These are phyloP conservation scores for Echiichthys vipera DNA, from an alignment of 2,797 vertebrate genomes.

Conservation along the genomic window DNA sequence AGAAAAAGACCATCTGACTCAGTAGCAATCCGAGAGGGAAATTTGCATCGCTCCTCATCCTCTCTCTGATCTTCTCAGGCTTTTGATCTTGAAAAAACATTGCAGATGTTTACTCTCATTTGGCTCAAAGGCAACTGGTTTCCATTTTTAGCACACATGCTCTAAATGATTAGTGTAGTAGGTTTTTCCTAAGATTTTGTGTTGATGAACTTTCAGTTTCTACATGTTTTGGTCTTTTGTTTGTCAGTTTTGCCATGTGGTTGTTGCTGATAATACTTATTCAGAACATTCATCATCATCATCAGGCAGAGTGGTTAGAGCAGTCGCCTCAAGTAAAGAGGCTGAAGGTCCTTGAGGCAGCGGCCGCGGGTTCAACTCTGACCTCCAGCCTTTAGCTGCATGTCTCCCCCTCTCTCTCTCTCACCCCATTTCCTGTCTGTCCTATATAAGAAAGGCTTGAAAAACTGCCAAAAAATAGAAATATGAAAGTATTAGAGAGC, in stretches of 20 bases:
- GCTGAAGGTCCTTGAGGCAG: too few relatives aligned
- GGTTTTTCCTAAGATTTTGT: neutral
- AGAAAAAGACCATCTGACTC: neutral
- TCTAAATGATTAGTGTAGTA: constrained; percentile 13
- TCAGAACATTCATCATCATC: too few relatives aligned
- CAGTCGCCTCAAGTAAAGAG: too few relatives aligned
- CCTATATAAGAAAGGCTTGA: too few relatives aligned
- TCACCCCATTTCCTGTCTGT: too few relatives aligned
- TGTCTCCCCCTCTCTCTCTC: too few relatives aligned
- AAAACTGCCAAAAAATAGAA: too few relatives aligned
- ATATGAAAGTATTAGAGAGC: neutral
- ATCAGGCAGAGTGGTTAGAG: too few relatives aligned
- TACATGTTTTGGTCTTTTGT: neutral
- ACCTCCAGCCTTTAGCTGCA: too few relatives aligned
- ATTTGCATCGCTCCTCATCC: neutral
- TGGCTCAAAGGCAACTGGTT: constrained; percentile 46
- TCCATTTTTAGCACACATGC: constrained; percentile 44
- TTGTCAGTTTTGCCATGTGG: too few relatives aligned
- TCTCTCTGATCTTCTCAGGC: constrained; percentile 18
- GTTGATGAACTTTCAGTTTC: constrained; percentile 8
- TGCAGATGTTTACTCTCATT: constrained; percentile 43
- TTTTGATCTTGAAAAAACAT: constrained; percentile 32
- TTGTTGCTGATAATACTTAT: neutral
- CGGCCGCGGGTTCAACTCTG: too few relatives aligned
- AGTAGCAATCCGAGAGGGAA: neutral